phyloP scores from a whole-genome alignment of 2,113 vertebrate genomes.

The Marmota monax region DNA sequence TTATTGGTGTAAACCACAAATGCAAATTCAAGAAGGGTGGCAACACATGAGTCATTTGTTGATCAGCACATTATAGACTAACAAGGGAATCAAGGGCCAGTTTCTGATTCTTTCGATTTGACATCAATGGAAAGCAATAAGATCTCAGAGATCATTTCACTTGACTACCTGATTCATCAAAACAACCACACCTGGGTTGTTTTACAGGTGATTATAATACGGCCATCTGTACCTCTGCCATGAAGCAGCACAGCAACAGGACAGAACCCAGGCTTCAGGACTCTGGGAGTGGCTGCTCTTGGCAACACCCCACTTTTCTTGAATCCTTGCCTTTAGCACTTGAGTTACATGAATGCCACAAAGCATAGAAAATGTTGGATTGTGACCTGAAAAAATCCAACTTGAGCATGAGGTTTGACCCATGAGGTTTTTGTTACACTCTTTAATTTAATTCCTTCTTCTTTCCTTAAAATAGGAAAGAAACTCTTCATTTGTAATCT shows the following conservation, averaged over 20 bases:
- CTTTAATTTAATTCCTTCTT: background rate
- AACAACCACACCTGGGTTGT: accelerated
- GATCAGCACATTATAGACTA: background rate
- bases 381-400: background rate
- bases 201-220: background rate
- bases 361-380: background rate
- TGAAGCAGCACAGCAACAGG: background rate
- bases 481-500: background rate
- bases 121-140: background rate
- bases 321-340: background rate
- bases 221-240: background rate
- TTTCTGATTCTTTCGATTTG: background rate
- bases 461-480: background rate
- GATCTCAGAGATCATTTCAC: background rate
- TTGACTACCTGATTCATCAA: background rate
- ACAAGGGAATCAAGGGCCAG: background rate
- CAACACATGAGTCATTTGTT: background rate
- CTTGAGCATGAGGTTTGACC: background rate
- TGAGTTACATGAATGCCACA: background rate
- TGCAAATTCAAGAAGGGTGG: background rate
- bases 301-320: background rate
- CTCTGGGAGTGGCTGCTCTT: background rate
- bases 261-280: background rate
- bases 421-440: background rate
- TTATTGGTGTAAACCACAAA: background rate